These are phyloP conservation scores for Lytechinus variegatus DNA, from an alignment of 35 echinoderm and acorn worm species.

Conservation along the genomic window DNA sequence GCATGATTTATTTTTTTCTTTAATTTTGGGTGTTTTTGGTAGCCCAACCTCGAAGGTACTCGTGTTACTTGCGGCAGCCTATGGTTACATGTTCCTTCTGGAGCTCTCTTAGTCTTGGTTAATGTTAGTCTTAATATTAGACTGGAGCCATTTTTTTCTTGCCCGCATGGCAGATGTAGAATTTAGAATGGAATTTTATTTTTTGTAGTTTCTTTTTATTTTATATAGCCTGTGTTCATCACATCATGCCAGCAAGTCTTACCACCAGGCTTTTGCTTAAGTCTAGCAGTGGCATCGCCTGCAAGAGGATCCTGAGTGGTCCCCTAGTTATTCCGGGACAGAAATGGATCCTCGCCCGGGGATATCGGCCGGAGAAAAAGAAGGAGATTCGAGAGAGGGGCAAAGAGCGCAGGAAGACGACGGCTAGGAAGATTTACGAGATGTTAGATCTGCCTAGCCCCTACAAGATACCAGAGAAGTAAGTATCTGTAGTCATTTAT, in stretches of 20 bases:
- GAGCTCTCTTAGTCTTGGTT: too few relatives aligned
- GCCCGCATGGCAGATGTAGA: too few relatives aligned
- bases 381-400: slow-evolving; percentile 6
- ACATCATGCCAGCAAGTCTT: background rate
- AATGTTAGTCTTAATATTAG: too few relatives aligned
- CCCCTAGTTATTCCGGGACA: background rate
- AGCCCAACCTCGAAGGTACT: too few relatives aligned
- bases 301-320: background rate
- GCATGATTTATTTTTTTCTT: too few relatives aligned
- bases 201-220: background rate
- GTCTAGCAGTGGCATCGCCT: background rate
- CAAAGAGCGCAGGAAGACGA: slow-evolving; percentile 27
- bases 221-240: background rate
- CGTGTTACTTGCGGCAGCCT: too few relatives aligned
- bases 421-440: slow-evolving; percentile 16
- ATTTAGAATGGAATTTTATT: background rate
- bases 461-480: slow-evolving; percentile 26
- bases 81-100: too few relatives aligned
- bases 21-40: too few relatives aligned
- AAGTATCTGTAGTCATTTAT: background rate
- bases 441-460: background rate
- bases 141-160: too few relatives aligned
- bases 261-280: background rate
- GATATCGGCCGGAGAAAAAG: slow-evolving; percentile 32
- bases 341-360: background rate